Percentiles rank a stretch among this genome's conserved stretches.
Evolutionary conservation across 1,140 invertebrate genomes (phyloP).

Genomic region (Pseudoatta argentina): DNA sequence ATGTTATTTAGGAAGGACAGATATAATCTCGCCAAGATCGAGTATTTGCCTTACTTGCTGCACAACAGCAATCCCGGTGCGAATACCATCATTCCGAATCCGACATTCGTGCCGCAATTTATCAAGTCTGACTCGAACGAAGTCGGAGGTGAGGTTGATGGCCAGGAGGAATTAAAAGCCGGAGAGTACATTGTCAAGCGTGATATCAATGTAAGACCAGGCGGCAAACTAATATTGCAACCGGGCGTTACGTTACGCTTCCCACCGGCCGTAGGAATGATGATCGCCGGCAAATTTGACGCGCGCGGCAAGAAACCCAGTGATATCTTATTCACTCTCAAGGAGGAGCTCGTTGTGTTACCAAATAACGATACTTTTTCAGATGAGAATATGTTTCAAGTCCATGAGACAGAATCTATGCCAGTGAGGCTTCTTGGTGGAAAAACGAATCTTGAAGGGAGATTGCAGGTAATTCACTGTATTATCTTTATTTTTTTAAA

Average conservation of each 20-base stretch:
- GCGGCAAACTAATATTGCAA: constrained; percentile 94
- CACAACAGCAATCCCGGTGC: constrained; percentile 94
- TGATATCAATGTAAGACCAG: constrained; percentile 96
- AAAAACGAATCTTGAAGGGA: constrained; percentile 91
- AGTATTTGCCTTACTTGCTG: constrained; percentile 94
- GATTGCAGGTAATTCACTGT: constrained; percentile 89
- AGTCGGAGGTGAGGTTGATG: constrained; percentile 96
- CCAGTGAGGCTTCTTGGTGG: constrained; percentile 93
- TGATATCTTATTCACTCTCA: constrained; percentile 92
- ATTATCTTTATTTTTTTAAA: background rate
- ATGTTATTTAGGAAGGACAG: constrained; percentile 91
- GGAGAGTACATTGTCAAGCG: constrained; percentile 95
- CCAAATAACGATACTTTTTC: constrained; percentile 88
- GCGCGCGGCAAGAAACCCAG: constrained; percentile 92
- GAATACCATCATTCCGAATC: constrained; percentile 90
- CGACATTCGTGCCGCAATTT: constrained; percentile 92
- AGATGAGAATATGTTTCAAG: constrained; percentile 78
- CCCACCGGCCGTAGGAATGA: constrained; percentile 97
- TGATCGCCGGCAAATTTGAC: constrained; percentile 96
- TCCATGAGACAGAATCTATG: constrained; percentile 85
- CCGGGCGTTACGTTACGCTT: constrained; percentile 95
- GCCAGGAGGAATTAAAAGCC: constrained; percentile 91
- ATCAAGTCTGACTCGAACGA: constrained; percentile 88
- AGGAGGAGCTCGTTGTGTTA: constrained; percentile 90
- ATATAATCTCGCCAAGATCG: constrained; percentile 95